These are phyloP conservation scores for Cheiracanthium punctorium DNA, from an alignment of 2,888 invertebrate genomes.

Conservation along the genomic window DNA sequence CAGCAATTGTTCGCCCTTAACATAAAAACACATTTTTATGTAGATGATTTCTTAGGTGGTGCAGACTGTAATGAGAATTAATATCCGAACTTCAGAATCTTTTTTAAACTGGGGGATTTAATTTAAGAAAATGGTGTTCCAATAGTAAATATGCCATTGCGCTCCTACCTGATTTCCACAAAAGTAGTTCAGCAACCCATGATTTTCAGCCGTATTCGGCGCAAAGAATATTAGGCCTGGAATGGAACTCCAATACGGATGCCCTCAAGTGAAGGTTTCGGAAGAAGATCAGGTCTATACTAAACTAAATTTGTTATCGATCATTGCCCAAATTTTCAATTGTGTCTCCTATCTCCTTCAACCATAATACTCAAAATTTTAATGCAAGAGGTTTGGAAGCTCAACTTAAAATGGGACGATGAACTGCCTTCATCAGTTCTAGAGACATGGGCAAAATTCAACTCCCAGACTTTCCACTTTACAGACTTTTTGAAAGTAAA, in stretches of 20 bases:
- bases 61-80: neutral
- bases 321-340: neutral
- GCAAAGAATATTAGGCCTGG: neutral
- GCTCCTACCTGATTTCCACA: neutral
- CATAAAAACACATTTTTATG: neutral
- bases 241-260: neutral
- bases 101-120: neutral
- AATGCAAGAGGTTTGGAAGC: neutral
- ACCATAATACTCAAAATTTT: neutral
- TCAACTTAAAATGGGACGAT: neutral
- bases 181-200: neutral
- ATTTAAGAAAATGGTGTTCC: neutral
- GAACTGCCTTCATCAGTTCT: neutral
- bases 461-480: neutral
- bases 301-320: neutral
- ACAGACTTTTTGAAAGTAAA: neutral
- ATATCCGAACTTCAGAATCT: neutral
- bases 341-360: neutral
- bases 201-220: neutral
- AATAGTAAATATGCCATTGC: neutral
- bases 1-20: too few relatives aligned
- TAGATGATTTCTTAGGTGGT: neutral
- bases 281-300: neutral
- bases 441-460: neutral
- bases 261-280: neutral